A percentile compares a stretch with the other conserved stretches of the same genome.
phyloP scores from a whole-genome alignment of 2,888 invertebrate species.

The Diplazon laetatorius region DNA sequence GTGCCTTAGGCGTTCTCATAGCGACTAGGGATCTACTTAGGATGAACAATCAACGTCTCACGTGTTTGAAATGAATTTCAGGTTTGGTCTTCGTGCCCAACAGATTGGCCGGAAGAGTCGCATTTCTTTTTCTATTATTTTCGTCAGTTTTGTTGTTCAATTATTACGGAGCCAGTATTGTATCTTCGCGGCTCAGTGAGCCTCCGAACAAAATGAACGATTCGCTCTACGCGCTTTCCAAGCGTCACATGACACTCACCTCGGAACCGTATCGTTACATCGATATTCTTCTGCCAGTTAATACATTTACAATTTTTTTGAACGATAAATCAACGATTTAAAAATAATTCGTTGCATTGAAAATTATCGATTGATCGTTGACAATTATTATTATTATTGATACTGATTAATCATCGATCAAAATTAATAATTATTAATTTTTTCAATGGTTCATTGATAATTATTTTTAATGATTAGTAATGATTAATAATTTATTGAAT shows the following conservation, averaged over 20 bases:
- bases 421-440: no score
- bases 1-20: no score
- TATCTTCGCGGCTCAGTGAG: constrained; percentile 75
- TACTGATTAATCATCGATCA: no score
- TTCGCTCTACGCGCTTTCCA: constrained; percentile 73
- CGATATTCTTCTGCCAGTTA: constrained; percentile 71
- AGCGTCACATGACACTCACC: constrained; percentile 71
- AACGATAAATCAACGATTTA: no score
- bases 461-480: no score
- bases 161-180: constrained; percentile 77
- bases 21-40: background rate
- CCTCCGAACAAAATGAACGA: constrained; percentile 78
- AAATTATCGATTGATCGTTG: no score
- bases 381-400: no score
- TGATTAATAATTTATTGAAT: no score
- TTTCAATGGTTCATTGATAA: no score
- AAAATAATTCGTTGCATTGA: no score
- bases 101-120: constrained; percentile 72
- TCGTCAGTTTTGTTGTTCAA: constrained; percentile 76
- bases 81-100: constrained; percentile 73
- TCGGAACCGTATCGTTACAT: constrained; percentile 74
- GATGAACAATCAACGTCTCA: background rate
- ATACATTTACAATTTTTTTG: no score
- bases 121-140: constrained; percentile 71
- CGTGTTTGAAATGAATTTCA: no score